phyloP scores from a whole-genome alignment of 2,797 vertebrate species.

The Lophius americanus region DNA sequence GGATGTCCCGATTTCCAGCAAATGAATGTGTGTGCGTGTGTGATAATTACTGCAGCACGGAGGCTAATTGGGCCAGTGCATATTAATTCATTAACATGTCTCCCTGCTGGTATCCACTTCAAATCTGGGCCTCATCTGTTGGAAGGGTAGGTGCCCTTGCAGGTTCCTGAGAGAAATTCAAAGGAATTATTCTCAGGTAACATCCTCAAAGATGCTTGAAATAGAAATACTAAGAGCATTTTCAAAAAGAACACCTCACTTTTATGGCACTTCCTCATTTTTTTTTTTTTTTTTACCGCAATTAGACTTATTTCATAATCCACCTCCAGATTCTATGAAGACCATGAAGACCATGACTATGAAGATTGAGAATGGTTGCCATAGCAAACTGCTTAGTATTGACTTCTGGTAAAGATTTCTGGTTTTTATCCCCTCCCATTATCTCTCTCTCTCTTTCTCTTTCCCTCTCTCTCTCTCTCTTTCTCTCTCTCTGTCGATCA shows the following conservation, averaged over 20 bases:
- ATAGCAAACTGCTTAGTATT: slow-evolving; percentile 62
- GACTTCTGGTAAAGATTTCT: slow-evolving; percentile 58
- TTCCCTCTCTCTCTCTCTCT: slow-evolving; percentile 4
- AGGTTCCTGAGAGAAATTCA: slow-evolving; percentile 63
- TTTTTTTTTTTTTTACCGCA: neutral
- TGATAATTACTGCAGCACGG: slow-evolving; percentile 78
- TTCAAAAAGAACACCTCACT: slow-evolving; percentile 12
- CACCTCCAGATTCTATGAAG: slow-evolving; percentile 5
- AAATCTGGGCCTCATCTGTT: slow-evolving; percentile 76
- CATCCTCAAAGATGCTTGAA: slow-evolving; percentile 26
- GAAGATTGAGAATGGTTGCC: slow-evolving; percentile 40
- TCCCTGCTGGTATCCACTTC: slow-evolving; percentile 77
- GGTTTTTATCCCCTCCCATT: slow-evolving; percentile 37
- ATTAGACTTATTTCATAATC: neutral
- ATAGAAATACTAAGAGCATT: slow-evolving; percentile 20
- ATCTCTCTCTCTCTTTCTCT: too few relatives aligned
- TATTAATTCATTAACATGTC: slow-evolving; percentile 83
- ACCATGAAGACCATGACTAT: neutral
- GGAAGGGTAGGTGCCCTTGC: slow-evolving; percentile 56
- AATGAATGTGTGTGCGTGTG: slow-evolving; percentile 40
- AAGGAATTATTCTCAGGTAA: slow-evolving; percentile 58
- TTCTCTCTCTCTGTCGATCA: slow-evolving; percentile 19
- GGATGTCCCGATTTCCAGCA: slow-evolving; percentile 75
- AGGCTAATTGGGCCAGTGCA: slow-evolving; percentile 84
- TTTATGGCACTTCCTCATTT: slow-evolving; percentile 8